phyloP scores from a whole-genome alignment of 2,113 vertebrate species.

The Microcebus lehilahytsara region DNA sequence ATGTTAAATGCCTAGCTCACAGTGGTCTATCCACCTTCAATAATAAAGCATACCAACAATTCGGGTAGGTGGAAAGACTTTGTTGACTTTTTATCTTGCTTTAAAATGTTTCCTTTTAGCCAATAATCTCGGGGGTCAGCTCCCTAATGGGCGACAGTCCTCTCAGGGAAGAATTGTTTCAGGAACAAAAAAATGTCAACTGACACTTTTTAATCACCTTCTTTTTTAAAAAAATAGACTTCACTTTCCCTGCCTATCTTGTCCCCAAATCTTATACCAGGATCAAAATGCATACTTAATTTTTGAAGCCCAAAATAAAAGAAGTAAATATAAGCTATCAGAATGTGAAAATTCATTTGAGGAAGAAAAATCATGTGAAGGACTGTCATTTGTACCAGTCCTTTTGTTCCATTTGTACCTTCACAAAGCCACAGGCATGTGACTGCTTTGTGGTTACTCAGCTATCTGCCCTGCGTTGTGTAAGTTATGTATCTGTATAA shows the following conservation, averaged over 20 bases:
- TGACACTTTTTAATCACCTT: neutral
- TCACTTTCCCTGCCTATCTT: neutral
- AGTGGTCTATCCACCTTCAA: neutral
- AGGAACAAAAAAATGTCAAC: neutral
- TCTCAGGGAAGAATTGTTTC: neutral
- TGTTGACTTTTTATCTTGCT: neutral
- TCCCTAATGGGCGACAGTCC: neutral
- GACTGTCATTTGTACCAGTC: neutral
- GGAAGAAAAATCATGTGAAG: neutral
- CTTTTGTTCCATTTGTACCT: neutral
- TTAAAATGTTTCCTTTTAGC: neutral
- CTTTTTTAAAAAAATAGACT: neutral
- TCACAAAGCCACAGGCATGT: neutral
- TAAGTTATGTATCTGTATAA: slow-evolving; percentile 55
- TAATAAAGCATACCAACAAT: neutral
- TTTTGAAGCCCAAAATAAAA: neutral
- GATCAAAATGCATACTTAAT: neutral
- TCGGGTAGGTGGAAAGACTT: neutral
- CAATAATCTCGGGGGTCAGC: neutral
- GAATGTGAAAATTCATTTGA: neutral
- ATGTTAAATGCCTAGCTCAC: neutral
- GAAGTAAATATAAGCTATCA: neutral
- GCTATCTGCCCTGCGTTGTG: neutral
- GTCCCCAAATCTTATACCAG: neutral
- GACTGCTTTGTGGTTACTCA: neutral